These are phyloP conservation scores for Acridotheres tristis DNA, from an alignment of 2,797 vertebrate genomes.

Conservation along the genomic window DNA sequence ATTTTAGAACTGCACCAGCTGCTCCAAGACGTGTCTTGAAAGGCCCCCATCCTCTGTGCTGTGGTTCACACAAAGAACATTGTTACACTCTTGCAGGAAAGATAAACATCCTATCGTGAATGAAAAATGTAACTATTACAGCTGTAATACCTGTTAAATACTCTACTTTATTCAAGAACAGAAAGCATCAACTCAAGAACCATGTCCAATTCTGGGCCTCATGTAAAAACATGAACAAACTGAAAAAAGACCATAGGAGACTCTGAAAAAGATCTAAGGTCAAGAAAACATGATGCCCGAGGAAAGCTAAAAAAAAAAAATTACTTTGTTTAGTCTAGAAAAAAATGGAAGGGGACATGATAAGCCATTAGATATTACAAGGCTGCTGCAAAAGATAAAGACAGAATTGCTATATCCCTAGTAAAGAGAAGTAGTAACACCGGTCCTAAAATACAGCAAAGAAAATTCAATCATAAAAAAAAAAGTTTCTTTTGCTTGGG, in stretches of 20 bases:
- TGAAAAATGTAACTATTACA: conserved; percentile 22
- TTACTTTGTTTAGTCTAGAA: neutral
- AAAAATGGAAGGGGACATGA: neutral
- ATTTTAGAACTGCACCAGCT: neutral
- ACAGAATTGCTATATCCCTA: neutral
- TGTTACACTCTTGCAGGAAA: neutral
- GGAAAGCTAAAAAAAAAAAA: neutral
- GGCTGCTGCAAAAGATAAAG: neutral
- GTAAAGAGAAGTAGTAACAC: neutral
- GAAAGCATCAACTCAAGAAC: neutral
- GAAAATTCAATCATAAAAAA: neutral
- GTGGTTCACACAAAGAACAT: neutral
- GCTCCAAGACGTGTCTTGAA: neutral
- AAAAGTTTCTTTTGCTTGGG: neutral
- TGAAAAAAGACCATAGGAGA: neutral
- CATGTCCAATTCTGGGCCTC: neutral
- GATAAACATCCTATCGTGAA: conserved; percentile 41
- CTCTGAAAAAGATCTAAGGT: neutral
- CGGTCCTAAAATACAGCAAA: neutral
- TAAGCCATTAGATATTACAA: neutral
- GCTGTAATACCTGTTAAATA: neutral
- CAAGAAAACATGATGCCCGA: neutral
- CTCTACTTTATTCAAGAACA: neutral
- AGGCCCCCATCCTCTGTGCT: neutral
- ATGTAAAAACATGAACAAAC: neutral